Evolutionary conservation across 1,140 invertebrate genomes (phyloP), one percentile per base, ranked within the genome.

Genomic region (Tyrophagus putrescentiae): DNA sequence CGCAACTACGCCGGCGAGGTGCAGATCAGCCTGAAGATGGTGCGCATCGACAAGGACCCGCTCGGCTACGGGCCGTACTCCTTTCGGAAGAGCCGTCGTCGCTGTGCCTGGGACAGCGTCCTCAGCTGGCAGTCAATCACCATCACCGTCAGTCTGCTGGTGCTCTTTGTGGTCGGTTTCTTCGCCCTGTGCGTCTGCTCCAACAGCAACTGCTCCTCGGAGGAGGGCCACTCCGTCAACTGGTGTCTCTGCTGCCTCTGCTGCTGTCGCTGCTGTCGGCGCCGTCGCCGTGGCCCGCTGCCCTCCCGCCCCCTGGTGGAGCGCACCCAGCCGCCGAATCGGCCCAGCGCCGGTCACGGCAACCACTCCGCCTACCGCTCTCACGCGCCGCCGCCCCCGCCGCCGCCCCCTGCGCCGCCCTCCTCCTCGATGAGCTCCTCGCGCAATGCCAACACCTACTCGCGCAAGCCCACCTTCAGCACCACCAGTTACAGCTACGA

Each of bases 1-100:
- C 52, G 52, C 39, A n/a, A 11, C 25, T 54, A 54, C 27, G 52
- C 52, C 13, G 52, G 52, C 27, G 52, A 54, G 25, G 52, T 54
- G 27, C 52, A 54, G 39, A 54, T 54, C 11, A 34, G 31, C 18
- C 27, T 54, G 13, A 54, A 54, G 39, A 27, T 7, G 52, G 52
- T 54, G 2, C 4, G 52, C n/a, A 54, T 54, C 27, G 52, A 54
- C 27, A 54, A 54, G 25, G 52, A 54, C 27, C 52, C 52, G 27
- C n/a, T 54, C 3, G 52, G 52, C n/a, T 13, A 11, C 11, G 25
- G 31, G 25, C 52, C 52, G 25, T 54, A 54, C 25, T 13, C 52
- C n/a, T 54, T 54, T 54, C 52, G 52, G 2, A 16, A 25, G n/a
- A 11, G 13, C 21, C 52, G 52, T 2, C 13, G 52, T 9, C 16